phyloP scores from a whole-genome alignment of 37 sponge, comb jelly and placozoan genomes.

The Beroe ovata region DNA sequence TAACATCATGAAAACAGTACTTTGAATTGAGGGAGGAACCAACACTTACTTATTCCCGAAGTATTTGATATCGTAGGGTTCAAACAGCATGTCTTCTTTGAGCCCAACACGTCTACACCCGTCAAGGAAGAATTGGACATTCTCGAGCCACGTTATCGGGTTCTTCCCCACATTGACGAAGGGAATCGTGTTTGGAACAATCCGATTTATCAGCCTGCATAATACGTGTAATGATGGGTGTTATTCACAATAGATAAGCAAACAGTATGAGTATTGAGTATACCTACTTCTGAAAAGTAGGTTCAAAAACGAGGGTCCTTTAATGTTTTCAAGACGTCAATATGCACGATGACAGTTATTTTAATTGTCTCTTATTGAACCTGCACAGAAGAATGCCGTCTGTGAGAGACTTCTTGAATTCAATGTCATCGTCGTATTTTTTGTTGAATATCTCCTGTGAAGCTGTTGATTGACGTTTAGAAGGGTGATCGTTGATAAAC shows the following conservation, averaged over 20 bases:
- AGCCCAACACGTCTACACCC: conserved; percentile 10
- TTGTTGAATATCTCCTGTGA: background rate
- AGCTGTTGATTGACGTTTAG: background rate
- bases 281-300: too few relatives aligned
- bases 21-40: too few relatives aligned
- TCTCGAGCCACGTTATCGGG: conserved; percentile 35
- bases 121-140: conserved; percentile 34
- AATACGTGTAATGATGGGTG: too few relatives aligned
- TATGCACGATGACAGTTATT: too few relatives aligned
- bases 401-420: conserved; percentile 19
- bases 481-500: too few relatives aligned
- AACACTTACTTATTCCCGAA: conserved; percentile 20
- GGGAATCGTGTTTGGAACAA: conserved; percentile 45
- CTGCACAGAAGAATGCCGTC: conserved; percentile 35
- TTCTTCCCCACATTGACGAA: conserved; percentile 43
- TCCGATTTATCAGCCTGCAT: conserved; percentile 7
- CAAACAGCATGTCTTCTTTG: conserved; percentile 47
- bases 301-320: too few relatives aligned
- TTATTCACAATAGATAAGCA: too few relatives aligned
- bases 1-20: too few relatives aligned
- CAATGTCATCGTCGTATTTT: background rate
- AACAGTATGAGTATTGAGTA: too few relatives aligned
- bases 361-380: background rate
- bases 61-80: conserved; percentile 49
- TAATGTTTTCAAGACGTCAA: too few relatives aligned